Percentiles rank a stretch among this genome's conserved stretches.
phyloP scores from a whole-genome alignment of 2,113 vertebrate genomes.

The Oxyruncus cristatus region DNA sequence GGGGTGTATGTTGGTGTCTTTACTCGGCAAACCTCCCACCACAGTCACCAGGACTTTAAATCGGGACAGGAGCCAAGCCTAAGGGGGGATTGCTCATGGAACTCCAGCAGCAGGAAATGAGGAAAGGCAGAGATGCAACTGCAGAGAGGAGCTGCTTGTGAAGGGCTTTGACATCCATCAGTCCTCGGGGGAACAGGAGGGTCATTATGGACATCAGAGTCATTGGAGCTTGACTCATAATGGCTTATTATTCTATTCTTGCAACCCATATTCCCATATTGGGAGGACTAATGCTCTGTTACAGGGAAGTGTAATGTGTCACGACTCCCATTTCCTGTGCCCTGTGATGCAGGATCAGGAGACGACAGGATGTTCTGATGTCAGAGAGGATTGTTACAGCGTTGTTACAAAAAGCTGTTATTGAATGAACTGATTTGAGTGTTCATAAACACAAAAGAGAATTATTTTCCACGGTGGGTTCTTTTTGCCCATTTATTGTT shows the following conservation, averaged over 20 bases:
- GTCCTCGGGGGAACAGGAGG: not conserved
- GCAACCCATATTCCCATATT: not conserved
- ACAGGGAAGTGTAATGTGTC: not conserved
- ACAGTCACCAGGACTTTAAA: not conserved
- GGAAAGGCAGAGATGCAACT: not conserved
- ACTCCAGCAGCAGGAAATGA: not conserved
- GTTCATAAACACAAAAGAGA: not conserved
- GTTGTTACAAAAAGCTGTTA: not conserved
- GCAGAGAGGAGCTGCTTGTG: not conserved
- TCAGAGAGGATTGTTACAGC: not conserved
- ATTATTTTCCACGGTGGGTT: not conserved
- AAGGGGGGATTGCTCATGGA: not conserved
- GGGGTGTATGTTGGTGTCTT: not conserved
- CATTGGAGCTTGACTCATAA: not conserved
- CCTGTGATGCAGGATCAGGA: not conserved
- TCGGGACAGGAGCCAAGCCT: not conserved
- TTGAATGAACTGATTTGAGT: not conserved
- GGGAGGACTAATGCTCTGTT: not conserved
- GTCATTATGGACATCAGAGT: not conserved
- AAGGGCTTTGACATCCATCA: not conserved
- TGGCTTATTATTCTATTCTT: not conserved
- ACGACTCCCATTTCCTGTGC: not conserved
- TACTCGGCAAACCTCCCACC: not conserved
- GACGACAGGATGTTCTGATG: not conserved
- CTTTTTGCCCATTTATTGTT: not conserved